Conservation (phyloP, 2,113 vertebrate genomes). For the Perca flavescens region DNA sequence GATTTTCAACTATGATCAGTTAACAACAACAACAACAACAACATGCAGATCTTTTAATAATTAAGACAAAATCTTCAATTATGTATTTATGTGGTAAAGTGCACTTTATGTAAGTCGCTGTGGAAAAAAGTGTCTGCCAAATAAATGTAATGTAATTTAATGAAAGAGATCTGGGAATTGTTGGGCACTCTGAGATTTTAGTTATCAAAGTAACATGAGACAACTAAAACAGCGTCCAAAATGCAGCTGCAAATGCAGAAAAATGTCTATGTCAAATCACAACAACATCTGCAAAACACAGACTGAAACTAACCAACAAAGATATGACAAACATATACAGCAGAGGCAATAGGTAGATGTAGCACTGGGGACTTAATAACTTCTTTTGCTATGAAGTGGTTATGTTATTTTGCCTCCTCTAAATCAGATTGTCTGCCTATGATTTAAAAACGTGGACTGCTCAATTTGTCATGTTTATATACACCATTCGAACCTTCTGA, state of each 20-base stretch:
- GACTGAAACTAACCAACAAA: neutral
- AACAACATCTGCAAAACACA: neutral
- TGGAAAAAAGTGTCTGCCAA: no score
- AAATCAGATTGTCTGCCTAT: no score
- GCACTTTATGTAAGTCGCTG: neutral
- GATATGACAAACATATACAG: neutral
- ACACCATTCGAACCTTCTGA: neutral
- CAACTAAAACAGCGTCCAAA: neutral
- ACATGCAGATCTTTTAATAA: neutral
- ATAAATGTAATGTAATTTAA: neutral
- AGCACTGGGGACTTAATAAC: no score
- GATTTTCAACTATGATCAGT: neutral
- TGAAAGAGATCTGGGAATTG: neutral
- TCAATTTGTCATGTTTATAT: neutral
- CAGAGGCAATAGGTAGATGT: neutral
- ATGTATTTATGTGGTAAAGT: neutral
- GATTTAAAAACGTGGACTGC: neutral
- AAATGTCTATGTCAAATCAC: neutral
- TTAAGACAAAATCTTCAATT: neutral
- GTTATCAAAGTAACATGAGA: neutral
- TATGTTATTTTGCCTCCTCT: neutral
- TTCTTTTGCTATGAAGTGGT: neutral
- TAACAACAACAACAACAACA: no score
- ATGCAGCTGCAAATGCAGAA: neutral
- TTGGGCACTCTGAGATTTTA: neutral